Evolutionary conservation across 2,113 vertebrate genomes (phyloP), one percentile per base, ranked within the genome.

Genomic region (Zeus faber): DNA sequence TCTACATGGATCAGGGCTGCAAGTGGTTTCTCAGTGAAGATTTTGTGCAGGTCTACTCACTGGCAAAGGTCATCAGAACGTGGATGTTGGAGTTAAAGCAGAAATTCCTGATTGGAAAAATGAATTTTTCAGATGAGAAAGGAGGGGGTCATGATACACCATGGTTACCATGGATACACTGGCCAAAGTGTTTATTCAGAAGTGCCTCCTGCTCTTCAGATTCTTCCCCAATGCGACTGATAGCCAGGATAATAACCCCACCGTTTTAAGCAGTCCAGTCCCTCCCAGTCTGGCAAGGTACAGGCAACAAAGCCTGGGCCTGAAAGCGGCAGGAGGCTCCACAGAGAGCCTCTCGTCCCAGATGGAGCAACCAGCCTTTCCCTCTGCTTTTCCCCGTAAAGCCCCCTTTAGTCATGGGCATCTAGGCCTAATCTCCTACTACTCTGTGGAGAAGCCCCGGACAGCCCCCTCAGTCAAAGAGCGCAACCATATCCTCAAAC

Each of bases 51-150:
- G 92, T 94, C 0, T 97, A 95, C 74, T 69, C 87, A 8, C 74
- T 98, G 69, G 95, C 96, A 16, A 95, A 99, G 81, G 87, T 93
- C 49, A 95, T 99, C 85, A 91, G 93, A 85, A 95, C 94, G 53
- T 99, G 97, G 97, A 99, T 98, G 94, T 72, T 99, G 89, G 97
- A 98, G 87, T 94, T 97, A 94, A 99, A 97, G 65, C 97, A 99
- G 80, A 92, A 93, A 70, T 94, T 89, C 58, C 74, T 94, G 6
- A 83, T 94, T 74, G 76, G 83, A 52, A 88, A 88, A 70, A 81
- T 88, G 65, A 90, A 86, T 29, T 72, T 87, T 37, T 79, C 84
- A 0, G 91, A 67, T 1, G 92, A 92, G 27, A 76, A 79, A 9
- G 91, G 89, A 29, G 92, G 89, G 0, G 87, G 83, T 57, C 63